Evolutionary conservation across 2,797 vertebrate species (phyloP).

Genomic region (Rhabdophis nuchalis): DNA sequence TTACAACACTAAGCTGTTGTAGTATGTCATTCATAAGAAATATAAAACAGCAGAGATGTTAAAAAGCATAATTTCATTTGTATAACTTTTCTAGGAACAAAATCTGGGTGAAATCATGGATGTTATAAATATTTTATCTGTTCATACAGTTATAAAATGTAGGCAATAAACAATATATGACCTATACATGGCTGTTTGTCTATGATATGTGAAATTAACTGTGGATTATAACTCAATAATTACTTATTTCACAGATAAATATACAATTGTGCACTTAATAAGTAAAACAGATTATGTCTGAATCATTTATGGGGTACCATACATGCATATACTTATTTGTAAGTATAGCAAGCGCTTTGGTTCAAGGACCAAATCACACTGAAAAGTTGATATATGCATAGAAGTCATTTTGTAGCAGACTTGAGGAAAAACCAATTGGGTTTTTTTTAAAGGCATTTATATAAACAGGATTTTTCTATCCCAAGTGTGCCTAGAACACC

Average conservation of each 20-base stretch:
- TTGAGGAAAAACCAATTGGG: neutral
- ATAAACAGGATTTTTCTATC: neutral
- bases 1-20: conserved; percentile 28
- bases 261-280: neutral
- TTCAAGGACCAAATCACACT: neutral
- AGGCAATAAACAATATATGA: conserved; percentile 9
- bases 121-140: conserved; percentile 11
- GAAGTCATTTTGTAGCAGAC: neutral
- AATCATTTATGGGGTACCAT: neutral
- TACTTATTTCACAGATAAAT: neutral
- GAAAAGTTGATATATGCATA: neutral
- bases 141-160: conserved; percentile 10
- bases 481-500: neutral
- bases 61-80: neutral
- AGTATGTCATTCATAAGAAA: conserved; percentile 19
- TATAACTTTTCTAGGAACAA: conserved; percentile 28
- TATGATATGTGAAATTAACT: neutral
- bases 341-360: neutral
- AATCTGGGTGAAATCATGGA: neutral
- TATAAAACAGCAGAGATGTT: conserved; percentile 26
- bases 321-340: neutral
- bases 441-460: neutral
- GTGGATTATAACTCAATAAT: neutral
- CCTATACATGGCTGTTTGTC: neutral
- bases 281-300: neutral